Conservation (phyloP, 1,140 invertebrate species). For the Euura saliciscinereae region DNA sequence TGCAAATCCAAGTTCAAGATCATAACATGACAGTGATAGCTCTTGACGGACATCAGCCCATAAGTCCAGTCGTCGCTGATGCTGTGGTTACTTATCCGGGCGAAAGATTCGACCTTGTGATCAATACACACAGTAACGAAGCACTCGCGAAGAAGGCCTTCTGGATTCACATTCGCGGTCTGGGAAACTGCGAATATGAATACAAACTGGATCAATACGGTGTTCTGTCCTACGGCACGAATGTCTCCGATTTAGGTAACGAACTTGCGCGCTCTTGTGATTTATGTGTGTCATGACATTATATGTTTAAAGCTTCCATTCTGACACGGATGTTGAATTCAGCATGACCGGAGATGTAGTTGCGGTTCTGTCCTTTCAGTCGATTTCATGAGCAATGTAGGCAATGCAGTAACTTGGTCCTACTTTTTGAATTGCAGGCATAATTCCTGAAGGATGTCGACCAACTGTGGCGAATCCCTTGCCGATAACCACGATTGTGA, state of each 20-base stretch:
- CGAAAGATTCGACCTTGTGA: constrained; percentile 66
- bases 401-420: too few relatives aligned
- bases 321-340: too few relatives aligned
- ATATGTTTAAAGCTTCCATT: too few relatives aligned
- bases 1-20: constrained; percentile 62
- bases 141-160: constrained; percentile 51
- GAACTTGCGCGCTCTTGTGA: neutral
- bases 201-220: constrained; percentile 19
- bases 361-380: too few relatives aligned
- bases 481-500: neutral
- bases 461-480: neutral
- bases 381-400: too few relatives aligned
- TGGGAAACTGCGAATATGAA: constrained; percentile 51
- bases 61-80: constrained; percentile 45
- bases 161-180: constrained; percentile 60
- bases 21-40: constrained; percentile 62
- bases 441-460: neutral
- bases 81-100: constrained; percentile 51
- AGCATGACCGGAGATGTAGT: too few relatives aligned
- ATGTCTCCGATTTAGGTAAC: neutral
- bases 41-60: constrained; percentile 57
- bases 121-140: constrained; percentile 54
- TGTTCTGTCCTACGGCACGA: neutral
- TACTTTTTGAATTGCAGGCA: neutral
- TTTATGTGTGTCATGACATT: too few relatives aligned